Percentiles rank a stretch among this genome's conserved stretches.
Conservation (phyloP, 2,797 vertebrate genomes). For the Sebastolobus altivelis region DNA sequence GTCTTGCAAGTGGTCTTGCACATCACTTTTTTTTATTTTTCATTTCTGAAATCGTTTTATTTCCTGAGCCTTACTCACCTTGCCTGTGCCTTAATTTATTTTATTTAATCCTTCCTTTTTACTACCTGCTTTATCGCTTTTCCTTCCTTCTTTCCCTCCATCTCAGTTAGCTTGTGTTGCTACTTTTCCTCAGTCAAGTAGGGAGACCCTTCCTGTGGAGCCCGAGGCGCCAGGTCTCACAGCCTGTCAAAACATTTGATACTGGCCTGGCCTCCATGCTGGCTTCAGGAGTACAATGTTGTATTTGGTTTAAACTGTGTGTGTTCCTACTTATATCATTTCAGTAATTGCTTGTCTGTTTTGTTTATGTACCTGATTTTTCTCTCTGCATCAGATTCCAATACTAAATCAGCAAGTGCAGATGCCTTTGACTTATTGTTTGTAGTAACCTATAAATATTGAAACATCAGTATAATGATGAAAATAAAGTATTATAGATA, state of each 20-base stretch:
- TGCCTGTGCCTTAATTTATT: neutral
- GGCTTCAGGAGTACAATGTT: neutral
- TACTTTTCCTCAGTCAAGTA: conserved; percentile 1
- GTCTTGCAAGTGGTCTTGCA: too few relatives aligned
- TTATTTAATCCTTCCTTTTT: neutral
- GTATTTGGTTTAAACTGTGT: neutral
- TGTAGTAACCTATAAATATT: neutral
- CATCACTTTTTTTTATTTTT: neutral
- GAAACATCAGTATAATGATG: neutral
- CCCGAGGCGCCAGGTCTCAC: conserved; percentile 6
- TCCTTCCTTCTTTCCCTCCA: neutral
- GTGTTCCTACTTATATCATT: neutral
- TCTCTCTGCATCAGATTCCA: conserved; percentile 7
- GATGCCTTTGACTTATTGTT: neutral
- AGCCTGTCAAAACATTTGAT: conserved; percentile 22
- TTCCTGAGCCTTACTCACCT: neutral
- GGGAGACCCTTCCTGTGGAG: conserved; percentile 4
- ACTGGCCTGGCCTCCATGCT: neutral
- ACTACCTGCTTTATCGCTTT: neutral
- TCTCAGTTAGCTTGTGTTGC: neutral
- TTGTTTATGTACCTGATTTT: neutral
- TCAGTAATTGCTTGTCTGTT: neutral
- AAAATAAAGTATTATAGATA: neutral
- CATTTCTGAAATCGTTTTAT: neutral
- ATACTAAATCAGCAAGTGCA: neutral